phyloP scores from a whole-genome alignment of 2,113 vertebrate species.

The Crotalus horridus region DNA sequence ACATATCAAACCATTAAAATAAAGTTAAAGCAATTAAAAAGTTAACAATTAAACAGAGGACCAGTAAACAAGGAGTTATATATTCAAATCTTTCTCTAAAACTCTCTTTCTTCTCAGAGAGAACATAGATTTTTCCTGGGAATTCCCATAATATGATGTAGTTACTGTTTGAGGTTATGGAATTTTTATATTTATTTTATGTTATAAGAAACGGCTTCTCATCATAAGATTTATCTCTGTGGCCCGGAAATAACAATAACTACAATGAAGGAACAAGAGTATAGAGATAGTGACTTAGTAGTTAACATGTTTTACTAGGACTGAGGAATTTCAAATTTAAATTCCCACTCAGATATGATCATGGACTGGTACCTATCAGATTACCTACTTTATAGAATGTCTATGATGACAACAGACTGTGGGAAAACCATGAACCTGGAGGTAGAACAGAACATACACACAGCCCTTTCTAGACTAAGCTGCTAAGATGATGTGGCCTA shows the following conservation, averaged over 20 bases:
- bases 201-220: neutral
- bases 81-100: rapidly evolving
- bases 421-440: neutral
- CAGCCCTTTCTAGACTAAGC: neutral
- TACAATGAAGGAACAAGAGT: neutral
- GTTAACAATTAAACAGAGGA: neutral
- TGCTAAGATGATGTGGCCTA: neutral
- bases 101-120: neutral
- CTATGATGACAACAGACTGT: neutral
- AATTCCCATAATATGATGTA: neutral
- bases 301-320: neutral
- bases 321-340: neutral
- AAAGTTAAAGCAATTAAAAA: neutral
- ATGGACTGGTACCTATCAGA: neutral
- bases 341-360: neutral
- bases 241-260: neutral
- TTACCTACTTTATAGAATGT: neutral
- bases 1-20: neutral
- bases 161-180: neutral
- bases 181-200: neutral
- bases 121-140: neutral
- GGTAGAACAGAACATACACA: neutral
- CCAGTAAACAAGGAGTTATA: neutral
- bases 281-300: neutral
- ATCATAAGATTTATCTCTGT: neutral